Evolutionary conservation across 30 jellyfish, hydroid and myxozoan genomes (phyloP).

Genomic region (Calvadosia cruxmelitensis): DNA sequence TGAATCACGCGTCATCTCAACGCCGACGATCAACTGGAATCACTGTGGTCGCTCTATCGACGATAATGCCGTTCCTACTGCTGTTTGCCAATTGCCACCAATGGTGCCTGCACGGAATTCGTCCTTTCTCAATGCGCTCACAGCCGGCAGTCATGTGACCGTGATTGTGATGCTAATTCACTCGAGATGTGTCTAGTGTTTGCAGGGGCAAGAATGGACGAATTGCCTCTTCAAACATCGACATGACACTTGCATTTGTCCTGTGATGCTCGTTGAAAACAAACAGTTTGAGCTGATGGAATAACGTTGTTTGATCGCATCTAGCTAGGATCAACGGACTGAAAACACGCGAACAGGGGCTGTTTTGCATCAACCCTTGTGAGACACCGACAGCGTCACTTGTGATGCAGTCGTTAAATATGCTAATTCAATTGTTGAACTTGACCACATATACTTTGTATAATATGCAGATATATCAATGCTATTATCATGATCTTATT

Average conservation of each 20-base stretch:
- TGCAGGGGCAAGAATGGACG: neutral
- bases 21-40: neutral
- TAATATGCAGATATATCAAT: too few species aligned
- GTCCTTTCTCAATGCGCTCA: neutral
- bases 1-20: constrained; percentile 1
- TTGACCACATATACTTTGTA: too few species aligned
- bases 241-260: neutral
- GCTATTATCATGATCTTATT: too few species aligned
- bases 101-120: neutral
- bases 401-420: too few species aligned
- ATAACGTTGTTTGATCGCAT: too few species aligned
- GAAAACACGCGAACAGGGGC: too few species aligned
- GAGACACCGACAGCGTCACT: too few species aligned
- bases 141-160: neutral
- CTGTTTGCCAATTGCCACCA: neutral
- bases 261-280: neutral
- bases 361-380: too few species aligned
- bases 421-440: too few species aligned
- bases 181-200: neutral
- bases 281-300: neutral
- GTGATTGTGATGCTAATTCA: neutral
- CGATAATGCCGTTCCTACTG: too few species aligned
- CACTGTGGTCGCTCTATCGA: too few species aligned
- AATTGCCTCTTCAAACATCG: neutral
- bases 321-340: too few species aligned